Evolutionary conservation across 1,140 invertebrate genomes (phyloP).

Genomic region (Holotrichia oblita): DNA sequence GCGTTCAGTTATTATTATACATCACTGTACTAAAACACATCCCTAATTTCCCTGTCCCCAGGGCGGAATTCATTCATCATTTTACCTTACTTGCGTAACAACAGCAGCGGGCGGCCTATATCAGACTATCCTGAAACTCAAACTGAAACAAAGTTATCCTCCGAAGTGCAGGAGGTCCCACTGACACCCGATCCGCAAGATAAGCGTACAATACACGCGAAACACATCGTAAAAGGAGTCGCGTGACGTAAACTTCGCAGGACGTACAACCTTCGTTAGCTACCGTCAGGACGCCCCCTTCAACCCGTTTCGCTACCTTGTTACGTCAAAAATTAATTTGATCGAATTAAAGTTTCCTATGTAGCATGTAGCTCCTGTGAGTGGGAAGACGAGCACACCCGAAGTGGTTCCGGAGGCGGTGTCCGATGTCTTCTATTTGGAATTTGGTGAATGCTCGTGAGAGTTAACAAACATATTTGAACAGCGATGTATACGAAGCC

Average conservation of each 20-base stretch:
- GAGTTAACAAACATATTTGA: not conserved
- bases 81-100: not conserved
- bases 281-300: not conserved
- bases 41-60: not conserved
- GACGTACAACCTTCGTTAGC: not conserved
- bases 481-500: not conserved
- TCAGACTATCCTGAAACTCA: constrained; percentile 15
- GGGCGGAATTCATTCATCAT: constrained; percentile 27
- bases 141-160: constrained; percentile 27
- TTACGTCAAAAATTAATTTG: constrained; percentile 20
- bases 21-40: not conserved
- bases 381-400: not conserved
- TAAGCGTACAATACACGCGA: constrained; percentile 10
- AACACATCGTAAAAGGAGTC: constrained; percentile 9
- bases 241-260: not conserved
- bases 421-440: not conserved
- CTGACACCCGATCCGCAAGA: constrained; percentile 27
- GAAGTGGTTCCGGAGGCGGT: not conserved
- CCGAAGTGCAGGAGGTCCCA: not conserved
- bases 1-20: no score
- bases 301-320: not conserved
- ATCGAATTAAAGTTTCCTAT: constrained; percentile 14
- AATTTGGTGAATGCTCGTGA: not conserved
- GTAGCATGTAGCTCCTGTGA: not conserved
- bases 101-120: not conserved